These are phyloP conservation scores for Norana najaformis DNA, from an alignment of 2,888 invertebrate species.

Conservation along the genomic window DNA sequence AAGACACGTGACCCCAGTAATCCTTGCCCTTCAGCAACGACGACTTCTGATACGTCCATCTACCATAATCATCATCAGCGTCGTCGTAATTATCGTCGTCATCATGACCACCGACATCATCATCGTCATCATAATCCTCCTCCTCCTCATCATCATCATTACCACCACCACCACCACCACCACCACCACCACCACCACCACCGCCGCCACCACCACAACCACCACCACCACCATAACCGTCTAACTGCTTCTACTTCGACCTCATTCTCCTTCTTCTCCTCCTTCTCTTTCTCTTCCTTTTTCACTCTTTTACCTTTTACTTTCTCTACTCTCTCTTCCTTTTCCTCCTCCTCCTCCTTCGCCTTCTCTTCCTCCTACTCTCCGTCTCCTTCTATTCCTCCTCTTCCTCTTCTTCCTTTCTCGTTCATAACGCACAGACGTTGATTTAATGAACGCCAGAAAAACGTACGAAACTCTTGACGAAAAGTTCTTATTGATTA, in stretches of 20 bases:
- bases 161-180: slow-evolving; percentile 41
- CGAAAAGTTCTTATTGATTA: background rate
- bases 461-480: too few species aligned
- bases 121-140: slow-evolving; percentile 26
- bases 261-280: slow-evolving; percentile 21
- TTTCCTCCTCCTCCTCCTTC: background rate
- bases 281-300: slow-evolving; percentile 28
- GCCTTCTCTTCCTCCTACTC: too few species aligned
- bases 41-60: slow-evolving; percentile 62
- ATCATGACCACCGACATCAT: background rate
- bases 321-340: background rate
- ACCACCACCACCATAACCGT: background rate
- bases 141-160: slow-evolving; percentile 39
- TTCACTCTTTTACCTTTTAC: background rate
- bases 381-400: too few species aligned
- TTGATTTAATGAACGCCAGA: too few species aligned
- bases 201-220: background rate
- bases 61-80: slow-evolving; percentile 24
- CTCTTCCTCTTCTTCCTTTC: too few species aligned
- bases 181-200: slow-evolving; percentile 38
- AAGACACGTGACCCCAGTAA: slow-evolving; percentile 66
- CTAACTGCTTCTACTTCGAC: background rate
- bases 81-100: background rate
- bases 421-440: too few species aligned
- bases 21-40: slow-evolving; percentile 35